Percentiles rank a stretch among this genome's conserved stretches.
These are phyloP conservation scores for Noctua janthe DNA, from an alignment of 2,888 invertebrate species.

Conservation along the genomic window DNA sequence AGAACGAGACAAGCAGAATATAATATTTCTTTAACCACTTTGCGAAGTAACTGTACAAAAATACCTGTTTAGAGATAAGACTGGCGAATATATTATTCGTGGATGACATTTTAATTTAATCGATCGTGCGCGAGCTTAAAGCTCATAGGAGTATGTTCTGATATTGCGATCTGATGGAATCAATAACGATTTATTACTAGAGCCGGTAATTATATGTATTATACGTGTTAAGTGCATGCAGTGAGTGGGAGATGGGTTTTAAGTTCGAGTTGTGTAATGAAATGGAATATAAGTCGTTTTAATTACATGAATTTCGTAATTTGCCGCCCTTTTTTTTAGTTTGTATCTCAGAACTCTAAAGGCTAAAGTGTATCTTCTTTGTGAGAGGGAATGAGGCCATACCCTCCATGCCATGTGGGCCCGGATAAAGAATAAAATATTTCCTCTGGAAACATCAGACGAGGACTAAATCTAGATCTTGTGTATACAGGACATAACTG, in stretches of 20 bases:
- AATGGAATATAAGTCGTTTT: conserved; percentile 12
- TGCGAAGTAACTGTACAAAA: conserved; percentile 50
- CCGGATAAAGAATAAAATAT: background rate
- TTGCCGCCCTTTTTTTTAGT: background rate
- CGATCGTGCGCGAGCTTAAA: conserved; percentile 48
- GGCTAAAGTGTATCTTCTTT: background rate
- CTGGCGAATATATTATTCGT: conserved; percentile 59
- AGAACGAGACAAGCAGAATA: background rate
- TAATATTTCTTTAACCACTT: conserved; percentile 29
- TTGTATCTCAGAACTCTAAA: no score
- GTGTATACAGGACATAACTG: background rate
- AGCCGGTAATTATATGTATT: conserved; percentile 48
- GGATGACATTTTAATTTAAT: conserved; percentile 68
- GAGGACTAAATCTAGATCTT: background rate
- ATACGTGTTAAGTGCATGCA: conserved; percentile 27
- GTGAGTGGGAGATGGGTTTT: conserved; percentile 15
- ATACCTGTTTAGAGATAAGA: conserved; percentile 64
- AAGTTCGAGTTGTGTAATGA: conserved; percentile 31
- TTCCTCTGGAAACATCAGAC: background rate
- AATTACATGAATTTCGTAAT: background rate
- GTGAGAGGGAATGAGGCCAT: background rate
- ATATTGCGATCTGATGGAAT: conserved; percentile 50
- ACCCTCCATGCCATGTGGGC: background rate
- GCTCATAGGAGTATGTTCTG: conserved; percentile 19
- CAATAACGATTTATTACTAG: conserved; percentile 51